These are phyloP conservation scores for Aporophyla lueneburgensis DNA, from an alignment of 2,888 invertebrate genomes.

Conservation along the genomic window DNA sequence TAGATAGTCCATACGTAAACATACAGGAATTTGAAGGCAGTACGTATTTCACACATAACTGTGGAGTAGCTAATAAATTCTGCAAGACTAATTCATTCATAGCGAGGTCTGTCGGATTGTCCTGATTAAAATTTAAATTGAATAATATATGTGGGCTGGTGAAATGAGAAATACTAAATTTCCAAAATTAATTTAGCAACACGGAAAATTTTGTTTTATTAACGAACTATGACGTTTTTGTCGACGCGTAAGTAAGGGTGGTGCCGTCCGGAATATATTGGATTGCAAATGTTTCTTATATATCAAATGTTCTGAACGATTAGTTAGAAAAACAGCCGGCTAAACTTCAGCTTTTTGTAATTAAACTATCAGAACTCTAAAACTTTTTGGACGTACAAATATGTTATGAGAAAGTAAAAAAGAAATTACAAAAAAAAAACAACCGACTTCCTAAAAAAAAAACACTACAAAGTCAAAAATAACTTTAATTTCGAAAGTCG, in stretches of 20 bases:
- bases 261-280: neutral
- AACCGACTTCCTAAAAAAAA: too few relatives aligned
- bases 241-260: conserved; percentile 17
- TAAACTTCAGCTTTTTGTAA: neutral
- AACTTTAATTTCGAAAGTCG: too few relatives aligned
- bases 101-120: conserved; percentile 57
- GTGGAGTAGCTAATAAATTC: conserved; percentile 63
- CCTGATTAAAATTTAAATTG: conserved; percentile 70
- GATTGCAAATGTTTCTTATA: conserved; percentile 11
- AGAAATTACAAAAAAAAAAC: too few relatives aligned
- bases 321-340: neutral
- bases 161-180: conserved; percentile 59
- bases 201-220: conserved; percentile 49
- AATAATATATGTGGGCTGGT: conserved; percentile 62
- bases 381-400: neutral
- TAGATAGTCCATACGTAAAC: too few relatives aligned
- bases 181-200: conserved; percentile 56
- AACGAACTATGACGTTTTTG: conserved; percentile 38
- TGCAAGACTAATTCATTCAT: conserved; percentile 61
- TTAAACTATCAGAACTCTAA: neutral
- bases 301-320: neutral
- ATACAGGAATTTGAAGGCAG: conserved; percentile 2
- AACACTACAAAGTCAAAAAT: too few relatives aligned
- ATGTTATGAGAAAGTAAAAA: neutral
- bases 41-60: conserved; percentile 23